Conservation (phyloP, 2,797 vertebrate genomes). For the Hipposideros larvatus region DNA sequence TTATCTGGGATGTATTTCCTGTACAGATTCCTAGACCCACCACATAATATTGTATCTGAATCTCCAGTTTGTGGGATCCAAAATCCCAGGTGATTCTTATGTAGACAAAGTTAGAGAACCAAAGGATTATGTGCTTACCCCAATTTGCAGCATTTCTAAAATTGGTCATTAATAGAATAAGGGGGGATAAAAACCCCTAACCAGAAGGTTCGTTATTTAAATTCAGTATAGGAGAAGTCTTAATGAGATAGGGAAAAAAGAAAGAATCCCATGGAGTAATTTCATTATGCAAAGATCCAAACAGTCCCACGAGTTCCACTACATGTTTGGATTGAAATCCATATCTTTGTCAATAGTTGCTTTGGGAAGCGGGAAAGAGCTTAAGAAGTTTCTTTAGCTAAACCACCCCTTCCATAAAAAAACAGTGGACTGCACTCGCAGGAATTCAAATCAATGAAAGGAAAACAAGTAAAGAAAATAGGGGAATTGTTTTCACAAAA, state of each 20-base stretch:
- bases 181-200: not conserved
- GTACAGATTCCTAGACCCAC: not conserved
- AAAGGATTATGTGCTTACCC: not conserved
- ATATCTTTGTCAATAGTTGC: slow-evolving; percentile 40
- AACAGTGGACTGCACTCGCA: not conserved
- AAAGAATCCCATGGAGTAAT: slow-evolving; percentile 36
- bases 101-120: not conserved
- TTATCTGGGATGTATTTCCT: not conserved
- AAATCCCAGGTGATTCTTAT: not conserved
- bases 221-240: not conserved
- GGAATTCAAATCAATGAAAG: slow-evolving; percentile 58
- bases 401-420: slow-evolving; percentile 67
- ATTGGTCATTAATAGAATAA: slow-evolving; percentile 6
- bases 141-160: not conserved
- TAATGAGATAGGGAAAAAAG: slow-evolving; percentile 15
- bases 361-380: slow-evolving; percentile 50
- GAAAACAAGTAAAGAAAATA: slow-evolving; percentile 47
- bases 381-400: slow-evolving; percentile 57
- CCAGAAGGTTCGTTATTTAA: not conserved
- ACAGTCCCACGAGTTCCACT: not conserved
- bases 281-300: slow-evolving; percentile 58
- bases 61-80: not conserved
- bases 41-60: not conserved
- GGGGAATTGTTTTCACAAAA: not conserved
- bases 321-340: slow-evolving; percentile 52